A percentile compares a stretch with the other conserved stretches of the same genome.
These are phyloP conservation scores for Nematostella vectensis DNA, from an alignment of 92 coral and sea anemone genomes.

Conservation along the genomic window DNA sequence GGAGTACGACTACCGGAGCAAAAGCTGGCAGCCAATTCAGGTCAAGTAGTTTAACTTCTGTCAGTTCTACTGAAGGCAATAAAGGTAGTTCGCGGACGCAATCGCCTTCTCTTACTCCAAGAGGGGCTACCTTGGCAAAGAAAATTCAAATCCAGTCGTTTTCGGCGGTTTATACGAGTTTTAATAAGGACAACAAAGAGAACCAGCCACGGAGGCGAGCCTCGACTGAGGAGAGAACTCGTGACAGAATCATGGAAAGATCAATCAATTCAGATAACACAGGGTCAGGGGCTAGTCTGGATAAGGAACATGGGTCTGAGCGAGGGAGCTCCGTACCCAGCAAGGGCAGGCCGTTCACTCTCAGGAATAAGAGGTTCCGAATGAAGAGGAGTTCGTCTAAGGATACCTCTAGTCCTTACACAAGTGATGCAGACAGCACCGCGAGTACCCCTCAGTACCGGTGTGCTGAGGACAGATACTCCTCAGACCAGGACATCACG, in stretches of 20 bases:
- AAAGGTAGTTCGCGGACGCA: slow-evolving; percentile 37
- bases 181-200: slow-evolving; percentile 48
- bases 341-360: slow-evolving; percentile 43
- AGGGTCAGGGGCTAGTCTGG: slow-evolving; percentile 8
- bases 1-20: slow-evolving; percentile 24
- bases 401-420: slow-evolving; percentile 26
- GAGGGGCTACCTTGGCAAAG: slow-evolving; percentile 71
- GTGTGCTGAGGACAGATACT: not conserved
- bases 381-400: slow-evolving; percentile 25
- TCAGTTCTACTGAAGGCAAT: slow-evolving; percentile 81
- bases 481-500: slow-evolving; percentile 7
- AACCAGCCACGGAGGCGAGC: slow-evolving; percentile 36
- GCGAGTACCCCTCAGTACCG: slow-evolving; percentile 16
- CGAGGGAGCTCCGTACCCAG: slow-evolving; percentile 6
- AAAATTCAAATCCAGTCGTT: slow-evolving; percentile 91
- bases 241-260: slow-evolving; percentile 31
- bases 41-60: slow-evolving; percentile 98
- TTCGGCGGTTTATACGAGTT: slow-evolving; percentile 59
- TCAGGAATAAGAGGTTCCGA: slow-evolving; percentile 25
- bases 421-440: slow-evolving; percentile 27
- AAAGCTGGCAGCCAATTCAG: slow-evolving; percentile 61
- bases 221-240: slow-evolving; percentile 54
- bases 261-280: slow-evolving; percentile 30
- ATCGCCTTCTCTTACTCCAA: slow-evolving; percentile 70
- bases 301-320: slow-evolving; percentile 8